Base-by-base conservation (phyloP, 2,797 vertebrate species). In the Philypnodon macrostomus region DNA sequence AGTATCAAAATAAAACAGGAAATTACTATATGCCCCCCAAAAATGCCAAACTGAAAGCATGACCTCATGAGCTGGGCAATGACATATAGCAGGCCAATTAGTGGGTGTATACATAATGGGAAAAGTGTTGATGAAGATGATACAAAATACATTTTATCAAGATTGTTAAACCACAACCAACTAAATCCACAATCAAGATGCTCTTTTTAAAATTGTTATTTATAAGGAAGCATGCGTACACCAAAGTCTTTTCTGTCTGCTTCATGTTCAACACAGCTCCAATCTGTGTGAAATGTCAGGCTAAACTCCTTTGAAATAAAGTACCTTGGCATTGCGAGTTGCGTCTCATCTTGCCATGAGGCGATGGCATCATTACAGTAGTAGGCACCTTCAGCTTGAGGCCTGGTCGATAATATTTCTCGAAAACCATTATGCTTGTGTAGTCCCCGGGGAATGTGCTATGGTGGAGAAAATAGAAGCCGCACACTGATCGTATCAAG, bases 381-480 rank as follows among this genome's bases (percentile, higher is more conserved):
- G 58, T 60, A 40, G 52, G 58, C 70, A 74, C 47, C 58, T 69
- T 58, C 67, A 67, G 60, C 72, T 69, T 75, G 46, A 58, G 27
- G 39, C 56, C 70, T 23, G 73, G 73, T 86, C 76, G 66, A 86
- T 85, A 81, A 80, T 75, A 81, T 86, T 85, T 83, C 75, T 86
- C 19, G 23, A 81, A 83, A 83, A 83, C 80, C 80, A 84, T 86
- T 80, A 70, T 67, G 70, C 60, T 75, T 69, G 66, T 69, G 64
- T 70, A 50, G 64, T 71, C 79, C 70, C 73, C 54, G 63, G 63
- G 73, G 61, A 63, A 38, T 34, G 60, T 58, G 63, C 52, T 12
- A 42, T 18, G 49, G 53, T 61, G 35, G 58, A 65, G 73, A 85
- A 80, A 84, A 82, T 73, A 77, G 63, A 69, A 67, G 73, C 65